These are phyloP conservation scores for Lagopus leucura DNA, from an alignment of 2,113 vertebrate genomes.

Conservation along the genomic window DNA sequence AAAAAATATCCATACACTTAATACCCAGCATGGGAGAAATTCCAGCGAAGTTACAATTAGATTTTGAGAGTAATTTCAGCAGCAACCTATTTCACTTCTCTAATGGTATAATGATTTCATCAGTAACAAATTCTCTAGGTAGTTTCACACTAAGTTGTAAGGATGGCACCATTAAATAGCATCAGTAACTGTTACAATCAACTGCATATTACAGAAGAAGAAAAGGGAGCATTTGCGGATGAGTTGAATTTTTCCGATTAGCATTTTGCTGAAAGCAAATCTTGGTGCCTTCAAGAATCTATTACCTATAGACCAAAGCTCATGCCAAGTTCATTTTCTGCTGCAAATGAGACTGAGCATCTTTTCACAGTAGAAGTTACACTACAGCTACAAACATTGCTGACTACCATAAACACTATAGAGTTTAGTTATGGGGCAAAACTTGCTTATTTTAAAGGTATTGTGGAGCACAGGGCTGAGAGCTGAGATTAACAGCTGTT, in stretches of 20 bases:
- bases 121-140: slow-evolving; percentile 46
- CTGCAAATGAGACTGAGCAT: slow-evolving; percentile 11
- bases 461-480: neutral
- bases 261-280: slow-evolving; percentile 47
- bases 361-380: neutral
- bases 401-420: neutral
- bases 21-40: slow-evolving; percentile 40
- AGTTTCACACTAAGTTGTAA: slow-evolving; percentile 46
- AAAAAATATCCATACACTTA: slow-evolving; percentile 10
- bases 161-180: slow-evolving; percentile 41
- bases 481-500: neutral
- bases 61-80: slow-evolving; percentile 49
- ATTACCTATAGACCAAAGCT: slow-evolving; percentile 50
- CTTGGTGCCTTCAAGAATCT: slow-evolving; percentile 35
- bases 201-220: slow-evolving; percentile 16
- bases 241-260: slow-evolving; percentile 41
- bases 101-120: slow-evolving; percentile 50
- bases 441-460: neutral
- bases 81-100: slow-evolving; percentile 51
- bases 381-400: neutral
- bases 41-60: slow-evolving; percentile 27
- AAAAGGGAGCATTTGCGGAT: slow-evolving; percentile 12
- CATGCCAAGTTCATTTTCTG: neutral
- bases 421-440: neutral
- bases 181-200: slow-evolving; percentile 48